phyloP scores from a whole-genome alignment of 2,888 invertebrate genomes.

The Scaeva pyrastri region DNA sequence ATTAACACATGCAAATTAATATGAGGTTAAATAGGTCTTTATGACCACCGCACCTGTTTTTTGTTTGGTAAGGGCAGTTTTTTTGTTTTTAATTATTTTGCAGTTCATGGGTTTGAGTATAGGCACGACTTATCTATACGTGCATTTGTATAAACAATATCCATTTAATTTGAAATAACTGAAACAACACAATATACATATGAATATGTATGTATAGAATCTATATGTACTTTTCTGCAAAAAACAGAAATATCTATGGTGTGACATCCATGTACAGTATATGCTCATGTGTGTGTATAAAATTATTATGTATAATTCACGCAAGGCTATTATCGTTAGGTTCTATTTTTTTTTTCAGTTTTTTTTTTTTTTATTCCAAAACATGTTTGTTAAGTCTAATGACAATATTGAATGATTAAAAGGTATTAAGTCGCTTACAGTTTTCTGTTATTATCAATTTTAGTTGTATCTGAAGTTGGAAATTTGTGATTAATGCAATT shows the following conservation, averaged over 20 bases:
- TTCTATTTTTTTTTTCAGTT: conserved; percentile 22
- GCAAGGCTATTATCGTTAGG: conserved; percentile 66
- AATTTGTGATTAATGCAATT: conserved; percentile 38
- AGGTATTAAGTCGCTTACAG: conserved; percentile 59
- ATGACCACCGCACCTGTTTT: conserved; percentile 49
- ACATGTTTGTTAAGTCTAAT: conserved; percentile 43
- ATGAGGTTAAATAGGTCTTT: conserved; percentile 60
- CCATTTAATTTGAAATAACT: conserved; percentile 53
- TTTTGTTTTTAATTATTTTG: background rate
- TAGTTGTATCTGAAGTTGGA: conserved; percentile 34
- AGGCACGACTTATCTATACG: no score
- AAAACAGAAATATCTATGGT: background rate
- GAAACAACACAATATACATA: no score
- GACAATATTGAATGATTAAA: conserved; percentile 73
- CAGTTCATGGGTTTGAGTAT: background rate
- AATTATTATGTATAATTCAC: conserved; percentile 21
- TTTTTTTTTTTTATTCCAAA: conserved; percentile 1
- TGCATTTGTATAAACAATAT: conserved; percentile 27
- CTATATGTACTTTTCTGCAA: no score
- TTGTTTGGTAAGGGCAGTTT: conserved; percentile 25
- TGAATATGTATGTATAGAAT: background rate
- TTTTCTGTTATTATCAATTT: conserved; percentile 28
- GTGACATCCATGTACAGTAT: background rate
- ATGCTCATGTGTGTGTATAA: background rate
- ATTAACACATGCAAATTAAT: conserved; percentile 57